Conservation (phyloP, 2,113 vertebrate genomes). For the Grammomys dolichurus region DNA sequence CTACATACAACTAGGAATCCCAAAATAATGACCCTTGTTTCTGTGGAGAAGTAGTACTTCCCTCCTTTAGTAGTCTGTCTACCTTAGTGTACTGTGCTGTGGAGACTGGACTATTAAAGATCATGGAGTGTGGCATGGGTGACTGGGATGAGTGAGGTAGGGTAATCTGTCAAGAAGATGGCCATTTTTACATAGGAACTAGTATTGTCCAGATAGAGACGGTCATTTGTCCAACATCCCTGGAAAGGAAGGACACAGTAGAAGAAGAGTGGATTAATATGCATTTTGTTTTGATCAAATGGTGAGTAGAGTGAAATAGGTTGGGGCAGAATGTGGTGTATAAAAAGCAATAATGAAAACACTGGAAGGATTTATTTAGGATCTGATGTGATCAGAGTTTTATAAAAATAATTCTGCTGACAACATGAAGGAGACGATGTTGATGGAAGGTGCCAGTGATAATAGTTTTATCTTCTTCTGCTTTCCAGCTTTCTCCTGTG, state of each 20-base stretch:
- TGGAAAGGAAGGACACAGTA: not conserved
- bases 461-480: not conserved
- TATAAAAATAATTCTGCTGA: slow-evolving; percentile 31
- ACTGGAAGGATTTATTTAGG: not conserved
- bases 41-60: not conserved
- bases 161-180: not conserved
- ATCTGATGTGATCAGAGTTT: not conserved
- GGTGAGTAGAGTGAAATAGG: not conserved
- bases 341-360: too few species aligned
- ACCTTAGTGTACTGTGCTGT: not conserved
- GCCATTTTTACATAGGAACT: not conserved
- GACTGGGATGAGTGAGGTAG: accelerated
- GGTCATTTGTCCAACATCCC: not conserved
- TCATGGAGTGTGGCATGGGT: not conserved
- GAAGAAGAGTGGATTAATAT: not conserved
- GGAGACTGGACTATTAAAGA: not conserved
- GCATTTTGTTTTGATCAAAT: not conserved
- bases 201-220: not conserved
- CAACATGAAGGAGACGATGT: not conserved
- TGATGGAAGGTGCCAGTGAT: not conserved
- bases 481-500: slow-evolving; percentile 95
- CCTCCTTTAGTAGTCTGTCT: not conserved
- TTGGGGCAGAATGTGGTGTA: not conserved
- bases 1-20: not conserved
- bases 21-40: slow-evolving; percentile 34